Base-by-base conservation (phyloP, 1,140 invertebrate species). In the Leptestheria dahalacensis region DNA sequence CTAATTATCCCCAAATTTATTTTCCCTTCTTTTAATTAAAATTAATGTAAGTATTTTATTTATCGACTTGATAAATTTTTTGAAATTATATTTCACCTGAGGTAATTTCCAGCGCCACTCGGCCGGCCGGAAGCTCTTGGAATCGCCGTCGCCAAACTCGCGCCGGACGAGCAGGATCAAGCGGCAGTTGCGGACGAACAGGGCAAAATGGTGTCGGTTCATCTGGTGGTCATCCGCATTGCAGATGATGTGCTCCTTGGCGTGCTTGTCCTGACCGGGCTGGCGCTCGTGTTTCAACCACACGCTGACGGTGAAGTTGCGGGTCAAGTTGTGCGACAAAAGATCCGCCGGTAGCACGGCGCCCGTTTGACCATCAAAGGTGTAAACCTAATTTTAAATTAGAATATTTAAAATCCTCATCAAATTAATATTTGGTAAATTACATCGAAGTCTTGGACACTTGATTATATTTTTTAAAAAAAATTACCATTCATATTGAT, bases 221-320 rank as follows among this genome's bases (percentile, higher is more conserved):
- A 96, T 94, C 79, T 93, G 92, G 68, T 96, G 92, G 71, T 95
- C 91, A 76, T 97, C 94, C 51, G 92, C 91, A 68, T 87, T 88
- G 72, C 94, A 98, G 20, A 98, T 71, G 62, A 98, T 84, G 68
- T 97, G 91, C 70, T 97, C 93, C 72, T 97, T 97, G 25, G 82
- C 76, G 66, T 92, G 88, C 64, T 91, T 89, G 70, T 93, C 88
- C 63, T 82, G 72, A 65, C 77, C 72, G 33, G 81, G 75, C 69
- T 81, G 67, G 65, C 80, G 72, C 70, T 83, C 82, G 70, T 94
- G 91, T 61, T 91, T 84, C 77, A 97, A 85, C 88, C 94, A 97
- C 1, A 88, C 90, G 2, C 88, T 82, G 64, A 97, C 81, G 51
- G 86, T 89, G 74, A 97, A 96, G 47, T 84, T 85, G 59, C 82